Base-by-base conservation (phyloP, 2,888 invertebrate genomes). In the Agapostemon virescens region DNA sequence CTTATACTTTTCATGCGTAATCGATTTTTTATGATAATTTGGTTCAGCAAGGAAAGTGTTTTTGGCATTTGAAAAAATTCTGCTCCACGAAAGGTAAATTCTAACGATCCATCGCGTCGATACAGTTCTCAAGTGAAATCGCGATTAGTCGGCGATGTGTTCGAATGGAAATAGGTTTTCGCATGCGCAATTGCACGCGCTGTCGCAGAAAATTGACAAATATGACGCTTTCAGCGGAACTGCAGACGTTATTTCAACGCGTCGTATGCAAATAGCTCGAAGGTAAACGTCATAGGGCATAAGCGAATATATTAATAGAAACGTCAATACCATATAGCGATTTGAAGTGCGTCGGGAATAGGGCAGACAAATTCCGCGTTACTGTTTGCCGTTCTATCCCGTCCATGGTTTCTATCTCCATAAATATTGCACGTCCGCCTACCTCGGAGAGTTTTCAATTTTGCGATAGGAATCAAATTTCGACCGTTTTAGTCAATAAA, bases 391-490 rank as follows among this genome's bases (percentile, higher is more conserved):
- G 75, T 68, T 82, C 45, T 66, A 55, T 58, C 67, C 49, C 42
- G 58, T 20, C 40, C 70, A 75, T 75, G 63, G 81, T 74, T 84
- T 81, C 85, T 74, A 84, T 84, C 82, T 82, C 78, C 81, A 80
- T 82, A 81, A 86, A 86, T 81, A 84, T 86, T 85, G 85, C 73
- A 61, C n/a, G 74, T 58, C 74, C 80, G 73, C n/a, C 58, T 70
- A 52, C 67, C 66, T n/a, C 55, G 74, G 74, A 58, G 79, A 69
- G 77, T 77, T 84, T 86, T 86, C 86, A 86, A 86, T 86, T 86
- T 85, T 86, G n/a, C 86, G 86, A 85, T 82, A 86, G 79, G 74
- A 80, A 86, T 86, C 85, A 83, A 86, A 86, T 86, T 83, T 83
- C 83, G 83, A 80, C 42, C 75, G 74, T 33, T 73, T 13, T 74